Evolutionary conservation across 2,113 vertebrate species (phyloP).

Genomic region (Saimiri boliviensis): DNA sequence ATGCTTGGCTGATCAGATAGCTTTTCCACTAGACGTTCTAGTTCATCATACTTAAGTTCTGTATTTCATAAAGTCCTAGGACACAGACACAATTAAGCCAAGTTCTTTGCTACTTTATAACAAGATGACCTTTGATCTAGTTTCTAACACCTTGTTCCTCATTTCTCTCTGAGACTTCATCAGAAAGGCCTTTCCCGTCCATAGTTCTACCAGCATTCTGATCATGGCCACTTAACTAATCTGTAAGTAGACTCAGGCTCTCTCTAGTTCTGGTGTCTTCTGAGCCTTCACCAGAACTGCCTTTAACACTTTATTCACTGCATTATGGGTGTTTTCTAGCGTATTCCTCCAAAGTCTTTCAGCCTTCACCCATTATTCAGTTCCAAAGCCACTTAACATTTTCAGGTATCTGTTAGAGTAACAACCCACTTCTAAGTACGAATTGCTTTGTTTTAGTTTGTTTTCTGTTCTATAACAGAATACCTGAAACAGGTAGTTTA

Average conservation of each 20-base stretch:
- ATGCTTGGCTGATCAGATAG: neutral
- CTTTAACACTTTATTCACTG: neutral
- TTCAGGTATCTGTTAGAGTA: neutral
- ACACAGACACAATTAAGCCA: neutral
- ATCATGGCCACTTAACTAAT: neutral
- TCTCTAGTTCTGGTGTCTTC: neutral
- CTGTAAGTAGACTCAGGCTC: neutral
- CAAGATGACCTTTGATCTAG: neutral
- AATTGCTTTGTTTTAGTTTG: neutral
- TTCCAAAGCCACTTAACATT: neutral
- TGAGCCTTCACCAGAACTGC: neutral
- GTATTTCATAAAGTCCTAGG: neutral
- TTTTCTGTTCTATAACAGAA: neutral
- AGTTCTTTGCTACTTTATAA: neutral
- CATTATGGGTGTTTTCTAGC: neutral
- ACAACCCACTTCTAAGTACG: neutral
- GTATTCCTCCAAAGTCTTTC: neutral
- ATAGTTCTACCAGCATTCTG: neutral
- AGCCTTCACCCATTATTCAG: neutral
- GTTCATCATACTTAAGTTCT: neutral
- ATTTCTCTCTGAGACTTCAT: neutral
- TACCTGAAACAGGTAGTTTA: neutral
- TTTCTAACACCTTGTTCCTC: neutral
- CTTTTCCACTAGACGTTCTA: neutral
- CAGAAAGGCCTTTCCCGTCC: neutral